Percentiles rank a stretch among this genome's conserved stretches.
phyloP scores from a whole-genome alignment of 2,888 invertebrate genomes.

The Psylliodes chrysocephalus region DNA sequence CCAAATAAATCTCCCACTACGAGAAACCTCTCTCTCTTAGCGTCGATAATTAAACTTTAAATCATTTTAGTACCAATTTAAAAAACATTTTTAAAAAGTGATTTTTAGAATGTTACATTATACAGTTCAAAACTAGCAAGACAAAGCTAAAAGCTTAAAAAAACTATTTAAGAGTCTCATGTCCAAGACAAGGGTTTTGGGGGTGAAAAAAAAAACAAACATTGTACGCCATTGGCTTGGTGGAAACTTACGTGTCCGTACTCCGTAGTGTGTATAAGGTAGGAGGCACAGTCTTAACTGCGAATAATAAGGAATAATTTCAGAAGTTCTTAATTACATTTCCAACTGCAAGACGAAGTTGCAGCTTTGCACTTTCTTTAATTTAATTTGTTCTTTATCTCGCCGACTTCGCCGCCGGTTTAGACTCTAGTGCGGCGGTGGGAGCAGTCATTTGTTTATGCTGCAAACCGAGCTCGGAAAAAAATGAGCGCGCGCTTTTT shows the following conservation, averaged over 20 bases:
- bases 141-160: too few relatives aligned
- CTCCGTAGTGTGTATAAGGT: conserved; percentile 25
- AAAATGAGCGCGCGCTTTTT: not conserved
- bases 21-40: too few relatives aligned
- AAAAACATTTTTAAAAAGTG: too few relatives aligned
- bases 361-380: conserved; percentile 32
- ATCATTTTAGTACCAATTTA: too few relatives aligned
- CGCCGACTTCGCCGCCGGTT: not conserved
- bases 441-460: conserved; percentile 14
- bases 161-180: too few relatives aligned
- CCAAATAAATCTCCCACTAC: too few relatives aligned
- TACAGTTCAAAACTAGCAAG: too few relatives aligned
- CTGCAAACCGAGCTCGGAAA: conserved; percentile 3
- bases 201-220: not conserved
- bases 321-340: conserved; percentile 37
- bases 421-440: not conserved
- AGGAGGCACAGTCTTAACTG: conserved; percentile 14
- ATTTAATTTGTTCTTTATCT: conserved; percentile 30
- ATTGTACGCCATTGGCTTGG: conserved; percentile 4
- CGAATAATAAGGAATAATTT: conserved; percentile 39
- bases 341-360: conserved; percentile 31
- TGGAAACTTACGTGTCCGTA: conserved; percentile 25
- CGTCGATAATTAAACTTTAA: too few relatives aligned
- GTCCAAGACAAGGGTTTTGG: too few relatives aligned
- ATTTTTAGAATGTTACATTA: too few relatives aligned